Evolutionary conservation across 2,113 vertebrate genomes (phyloP).

Genomic region (Rhinoptilus africanus): DNA sequence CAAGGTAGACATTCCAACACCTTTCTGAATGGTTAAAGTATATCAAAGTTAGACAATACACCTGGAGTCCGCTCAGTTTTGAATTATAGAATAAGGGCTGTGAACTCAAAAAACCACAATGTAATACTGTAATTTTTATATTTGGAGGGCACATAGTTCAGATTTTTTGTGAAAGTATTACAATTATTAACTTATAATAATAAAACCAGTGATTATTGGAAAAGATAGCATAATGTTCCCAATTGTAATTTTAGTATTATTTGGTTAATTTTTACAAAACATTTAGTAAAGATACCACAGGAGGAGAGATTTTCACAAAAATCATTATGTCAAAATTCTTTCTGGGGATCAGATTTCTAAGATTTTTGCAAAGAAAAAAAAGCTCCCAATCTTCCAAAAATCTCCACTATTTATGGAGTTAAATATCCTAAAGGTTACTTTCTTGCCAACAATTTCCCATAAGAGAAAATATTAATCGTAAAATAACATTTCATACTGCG

Average conservation of each 20-base stretch:
- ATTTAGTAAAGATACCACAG: not conserved
- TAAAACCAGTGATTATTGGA: not conserved
- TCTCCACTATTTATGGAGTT: not conserved
- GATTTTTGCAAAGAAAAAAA: not conserved
- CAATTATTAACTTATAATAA: not conserved
- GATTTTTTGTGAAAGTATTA: not conserved
- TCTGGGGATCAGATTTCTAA: not conserved
- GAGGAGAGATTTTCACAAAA: not conserved
- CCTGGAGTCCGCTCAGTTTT: not conserved
- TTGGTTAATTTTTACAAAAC: not conserved
- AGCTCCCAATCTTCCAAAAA: not conserved
- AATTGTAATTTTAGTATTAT: not conserved
- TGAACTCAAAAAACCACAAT: not conserved
- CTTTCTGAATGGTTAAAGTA: not conserved
- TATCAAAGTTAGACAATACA: not conserved
- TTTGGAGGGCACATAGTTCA: rapidly evolving
- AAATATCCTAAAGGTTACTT: not conserved
- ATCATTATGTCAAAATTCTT: not conserved
- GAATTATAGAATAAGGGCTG: not conserved
- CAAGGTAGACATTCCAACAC: not conserved
- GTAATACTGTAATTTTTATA: not conserved
- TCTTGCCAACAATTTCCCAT: not conserved
- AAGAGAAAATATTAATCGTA: not conserved
- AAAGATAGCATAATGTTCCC: not conserved
- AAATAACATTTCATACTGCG: not conserved